Conservation (phyloP, 1,140 invertebrate genomes). For the Asobara japonica region DNA sequence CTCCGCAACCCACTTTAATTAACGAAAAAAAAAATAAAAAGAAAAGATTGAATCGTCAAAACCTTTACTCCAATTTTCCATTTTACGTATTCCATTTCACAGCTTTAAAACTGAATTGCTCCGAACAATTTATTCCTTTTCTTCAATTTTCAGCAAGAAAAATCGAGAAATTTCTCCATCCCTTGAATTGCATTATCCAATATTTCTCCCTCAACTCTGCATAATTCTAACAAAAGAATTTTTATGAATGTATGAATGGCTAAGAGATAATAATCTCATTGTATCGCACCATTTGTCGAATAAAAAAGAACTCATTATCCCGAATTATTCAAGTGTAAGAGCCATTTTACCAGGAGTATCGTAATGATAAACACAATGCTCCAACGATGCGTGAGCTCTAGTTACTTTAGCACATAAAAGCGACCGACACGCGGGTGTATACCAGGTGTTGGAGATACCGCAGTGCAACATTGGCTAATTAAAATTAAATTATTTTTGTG, state of each 20-base stretch:
- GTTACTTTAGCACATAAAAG: constrained; percentile 55
- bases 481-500: constrained; percentile 16
- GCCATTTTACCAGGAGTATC: constrained; percentile 49
- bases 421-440: constrained; percentile 57
- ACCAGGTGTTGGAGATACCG: constrained; percentile 58
- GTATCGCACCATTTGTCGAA: background rate
- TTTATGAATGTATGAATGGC: background rate
- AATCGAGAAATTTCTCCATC: background rate
- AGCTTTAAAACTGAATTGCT: no score
- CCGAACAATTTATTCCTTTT: no score
- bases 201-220: background rate
- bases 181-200: background rate
- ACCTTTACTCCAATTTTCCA: no score
- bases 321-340: constrained; percentile 12
- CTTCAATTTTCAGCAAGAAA: no score
- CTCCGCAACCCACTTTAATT: no score
- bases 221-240: background rate
- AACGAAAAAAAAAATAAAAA: no score
- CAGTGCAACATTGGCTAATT: constrained; percentile 44
- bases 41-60: no score
- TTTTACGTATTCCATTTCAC: no score
- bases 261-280: background rate
- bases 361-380: constrained; percentile 41
- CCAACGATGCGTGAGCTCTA: constrained; percentile 57
- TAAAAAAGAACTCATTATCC: background rate